These are phyloP conservation scores for Glaucidium brasilianum DNA, from an alignment of 2,113 vertebrate genomes.

Conservation along the genomic window DNA sequence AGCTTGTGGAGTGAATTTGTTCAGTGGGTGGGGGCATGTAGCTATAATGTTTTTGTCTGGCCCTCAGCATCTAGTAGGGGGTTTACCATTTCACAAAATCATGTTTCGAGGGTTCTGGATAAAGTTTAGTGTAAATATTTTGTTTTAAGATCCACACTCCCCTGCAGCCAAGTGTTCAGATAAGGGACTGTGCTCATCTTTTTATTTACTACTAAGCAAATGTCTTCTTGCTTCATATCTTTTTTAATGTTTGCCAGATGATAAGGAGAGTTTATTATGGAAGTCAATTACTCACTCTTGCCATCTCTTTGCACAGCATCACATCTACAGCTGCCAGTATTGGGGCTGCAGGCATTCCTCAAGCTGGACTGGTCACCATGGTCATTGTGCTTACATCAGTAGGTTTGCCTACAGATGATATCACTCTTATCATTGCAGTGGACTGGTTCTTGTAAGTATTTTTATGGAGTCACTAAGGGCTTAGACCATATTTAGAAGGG, in stretches of 20 bases:
- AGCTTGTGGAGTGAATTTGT: neutral
- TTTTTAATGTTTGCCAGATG: neutral
- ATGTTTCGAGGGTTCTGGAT: neutral
- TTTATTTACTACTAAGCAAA: neutral
- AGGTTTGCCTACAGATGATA: constrained; percentile 95
- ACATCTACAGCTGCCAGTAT: constrained; percentile 97
- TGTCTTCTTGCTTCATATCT: neutral
- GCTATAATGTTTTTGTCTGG: neutral
- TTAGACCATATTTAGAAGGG: neutral
- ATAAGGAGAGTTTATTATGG: neutral
- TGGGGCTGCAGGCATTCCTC: constrained; percentile 95
- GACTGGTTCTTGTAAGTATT: constrained; percentile 98
- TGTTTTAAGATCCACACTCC: neutral
- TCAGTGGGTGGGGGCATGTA: neutral
- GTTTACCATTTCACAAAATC: neutral
- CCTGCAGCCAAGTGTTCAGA: neutral
- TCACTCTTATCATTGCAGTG: constrained; percentile 93
- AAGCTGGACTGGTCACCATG: constrained; percentile 97
- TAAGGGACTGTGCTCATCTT: neutral
- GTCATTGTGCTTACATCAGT: constrained; percentile 96
- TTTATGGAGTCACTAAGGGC: neutral
- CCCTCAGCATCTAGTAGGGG: neutral
- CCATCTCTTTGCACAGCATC: constrained; percentile 77
- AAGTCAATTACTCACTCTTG: neutral
- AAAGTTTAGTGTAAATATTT: neutral